These are phyloP conservation scores for Sylvia borin DNA, from an alignment of 2,797 vertebrate species.

Conservation along the genomic window DNA sequence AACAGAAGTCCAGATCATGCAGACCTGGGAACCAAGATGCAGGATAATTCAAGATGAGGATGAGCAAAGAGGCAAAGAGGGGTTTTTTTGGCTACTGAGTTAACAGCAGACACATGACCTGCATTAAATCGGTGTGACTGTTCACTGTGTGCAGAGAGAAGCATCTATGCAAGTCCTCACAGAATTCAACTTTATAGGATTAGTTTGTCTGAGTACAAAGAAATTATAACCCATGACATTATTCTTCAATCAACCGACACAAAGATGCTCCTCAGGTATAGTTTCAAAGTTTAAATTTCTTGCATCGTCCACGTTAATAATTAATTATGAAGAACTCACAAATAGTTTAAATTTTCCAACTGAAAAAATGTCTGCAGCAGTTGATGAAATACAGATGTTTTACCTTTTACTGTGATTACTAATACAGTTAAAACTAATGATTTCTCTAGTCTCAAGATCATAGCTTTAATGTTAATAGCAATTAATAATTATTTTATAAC, in stretches of 20 bases:
- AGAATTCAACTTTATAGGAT: neutral
- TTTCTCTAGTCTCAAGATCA: neutral
- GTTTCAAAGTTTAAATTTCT: neutral
- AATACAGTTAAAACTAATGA: neutral
- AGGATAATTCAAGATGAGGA: neutral
- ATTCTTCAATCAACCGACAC: conserved; percentile 49
- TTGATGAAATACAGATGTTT: neutral
- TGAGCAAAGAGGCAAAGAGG: neutral
- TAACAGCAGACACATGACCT: neutral
- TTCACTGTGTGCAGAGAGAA: neutral
- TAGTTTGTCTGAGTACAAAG: conserved; percentile 39
- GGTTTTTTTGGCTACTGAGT: neutral
- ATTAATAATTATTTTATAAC: neutral
- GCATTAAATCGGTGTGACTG: neutral
- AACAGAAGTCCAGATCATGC: neutral
- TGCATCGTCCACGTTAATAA: neutral
- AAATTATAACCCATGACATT: neutral
- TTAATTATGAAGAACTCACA: neutral
- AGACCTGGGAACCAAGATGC: neutral
- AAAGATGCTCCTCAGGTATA: neutral
- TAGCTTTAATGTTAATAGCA: neutral
- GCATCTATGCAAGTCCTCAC: neutral
- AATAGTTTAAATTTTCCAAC: neutral
- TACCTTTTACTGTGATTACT: neutral
- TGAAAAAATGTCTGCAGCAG: neutral